Percentiles rank a stretch among this genome's conserved stretches.
phyloP scores from a whole-genome alignment of 2,888 invertebrate species.

The Cryptocephalus moraei region DNA sequence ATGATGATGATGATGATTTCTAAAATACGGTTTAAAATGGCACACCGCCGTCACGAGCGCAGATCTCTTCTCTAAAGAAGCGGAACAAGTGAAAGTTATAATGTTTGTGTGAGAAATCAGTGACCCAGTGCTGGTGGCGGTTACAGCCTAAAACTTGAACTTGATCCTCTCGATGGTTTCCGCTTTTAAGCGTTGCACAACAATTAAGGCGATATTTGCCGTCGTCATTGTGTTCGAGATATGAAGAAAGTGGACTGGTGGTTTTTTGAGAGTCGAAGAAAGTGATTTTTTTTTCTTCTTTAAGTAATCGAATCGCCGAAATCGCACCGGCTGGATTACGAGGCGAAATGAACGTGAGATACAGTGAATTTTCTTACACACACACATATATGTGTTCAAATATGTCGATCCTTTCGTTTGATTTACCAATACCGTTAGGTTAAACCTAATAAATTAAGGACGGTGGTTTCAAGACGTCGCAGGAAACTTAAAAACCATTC shows the following conservation, averaged over 20 bases:
- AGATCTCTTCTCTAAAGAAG: constrained; percentile 1
- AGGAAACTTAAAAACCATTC: too few species aligned
- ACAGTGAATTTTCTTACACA: too few species aligned
- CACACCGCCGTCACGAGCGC: constrained; percentile 8
- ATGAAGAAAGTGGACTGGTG: constrained; percentile 1
- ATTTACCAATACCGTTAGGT: too few species aligned
- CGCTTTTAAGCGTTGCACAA: constrained; percentile 1
- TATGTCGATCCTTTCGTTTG: too few species aligned
- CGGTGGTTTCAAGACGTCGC: too few species aligned
- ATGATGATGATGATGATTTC: too few species aligned
- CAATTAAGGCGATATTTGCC: constrained; percentile 1
- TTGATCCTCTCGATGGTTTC: constrained; percentile 1
- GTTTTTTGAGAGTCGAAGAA: background rate
- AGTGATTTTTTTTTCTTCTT: background rate
- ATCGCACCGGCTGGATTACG: too few species aligned
- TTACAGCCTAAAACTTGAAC: constrained; percentile 18
- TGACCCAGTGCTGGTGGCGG: constrained; percentile 17
- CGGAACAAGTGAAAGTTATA: constrained; percentile 20
- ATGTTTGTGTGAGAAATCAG: constrained; percentile 20
- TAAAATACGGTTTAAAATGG: constrained; percentile 6
- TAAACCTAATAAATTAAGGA: too few species aligned
- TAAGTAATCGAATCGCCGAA: too few species aligned
- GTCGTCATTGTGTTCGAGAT: constrained; percentile 1
- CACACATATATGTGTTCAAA: too few species aligned
- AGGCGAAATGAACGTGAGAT: too few species aligned